phyloP scores from a whole-genome alignment of 2,113 vertebrate genomes.

The Colistium nudipinnis region DNA sequence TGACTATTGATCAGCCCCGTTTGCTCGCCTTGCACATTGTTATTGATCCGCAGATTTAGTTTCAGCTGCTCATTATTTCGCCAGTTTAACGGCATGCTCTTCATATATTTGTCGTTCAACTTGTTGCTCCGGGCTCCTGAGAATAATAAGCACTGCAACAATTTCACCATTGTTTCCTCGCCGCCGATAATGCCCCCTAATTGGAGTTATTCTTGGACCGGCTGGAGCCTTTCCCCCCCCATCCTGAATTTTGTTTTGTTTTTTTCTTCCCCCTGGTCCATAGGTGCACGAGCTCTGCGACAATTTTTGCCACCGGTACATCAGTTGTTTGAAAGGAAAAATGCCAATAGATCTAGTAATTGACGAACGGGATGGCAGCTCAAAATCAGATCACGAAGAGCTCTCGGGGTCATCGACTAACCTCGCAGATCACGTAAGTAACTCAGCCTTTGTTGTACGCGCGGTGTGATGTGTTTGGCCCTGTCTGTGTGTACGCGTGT shows the following conservation, averaged over 20 bases:
- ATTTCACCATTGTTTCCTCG: conserved; percentile 96
- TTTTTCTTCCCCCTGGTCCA: conserved; percentile 31
- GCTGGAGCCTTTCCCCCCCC: conserved; percentile 70
- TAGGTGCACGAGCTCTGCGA: conserved; percentile 99
- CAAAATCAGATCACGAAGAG: conserved; percentile 99
- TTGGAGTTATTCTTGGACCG: conserved; percentile 87
- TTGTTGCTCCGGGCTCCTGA: conserved; percentile 93
- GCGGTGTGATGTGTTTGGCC: conserved; percentile 10
- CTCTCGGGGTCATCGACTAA: conserved; percentile 99
- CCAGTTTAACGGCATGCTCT: conserved; percentile 53
- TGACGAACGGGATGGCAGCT: conserved; percentile 98
- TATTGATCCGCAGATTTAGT: conserved; percentile 75
- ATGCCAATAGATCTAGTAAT: conserved; percentile 99
- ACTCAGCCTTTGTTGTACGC: conserved; percentile 26
- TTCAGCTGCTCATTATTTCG: conserved; percentile 66
- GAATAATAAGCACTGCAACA: conserved; percentile 92
- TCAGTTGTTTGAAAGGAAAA: conserved; percentile 99
- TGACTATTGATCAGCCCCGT: conserved; percentile 52
- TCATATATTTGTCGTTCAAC: conserved; percentile 80
- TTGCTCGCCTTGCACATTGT: conserved; percentile 51
- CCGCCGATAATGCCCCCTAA: conserved; percentile 85
- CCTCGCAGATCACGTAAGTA: conserved; percentile 98
- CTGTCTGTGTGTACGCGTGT: conserved; percentile 4
- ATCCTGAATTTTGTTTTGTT: conserved; percentile 70
- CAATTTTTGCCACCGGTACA: conserved; percentile 99